Evolutionary conservation across 2,113 vertebrate genomes (phyloP), one percentile per base, ranked within the genome.

Genomic region (Menidia beryllina): DNA sequence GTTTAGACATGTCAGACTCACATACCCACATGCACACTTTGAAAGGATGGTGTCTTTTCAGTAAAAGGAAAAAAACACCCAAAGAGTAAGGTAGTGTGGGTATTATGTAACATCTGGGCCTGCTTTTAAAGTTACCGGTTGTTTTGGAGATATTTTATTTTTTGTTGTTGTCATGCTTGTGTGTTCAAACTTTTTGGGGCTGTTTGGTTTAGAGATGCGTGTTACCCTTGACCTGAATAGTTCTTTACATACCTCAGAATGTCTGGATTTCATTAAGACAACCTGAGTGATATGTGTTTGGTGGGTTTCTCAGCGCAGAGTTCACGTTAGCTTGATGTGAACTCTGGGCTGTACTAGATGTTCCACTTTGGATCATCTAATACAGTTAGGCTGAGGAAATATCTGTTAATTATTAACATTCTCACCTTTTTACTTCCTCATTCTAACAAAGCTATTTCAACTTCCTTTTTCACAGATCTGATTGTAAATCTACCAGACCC

Each of bases 201-300:
- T 17, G 26, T 69, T 63, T 65, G 7, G 69, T 27, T 36, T n/a
- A 50, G 30, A 45, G 23, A 23, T 50, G 56, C 57, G 45, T 30
- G 15, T 51, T 43, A 67, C 34, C n/a, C 52, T 72, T 72, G 71
- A 84, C 53, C 65, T 72, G 52, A 62, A 72, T 80, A 80, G 73
- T 87, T 82, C 75, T 65, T 72, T 45, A 75, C 59, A 64, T 82
- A 20, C 59, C 59, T 61, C 51, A 67, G 47, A 45, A 76, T 72
- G 75, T 88, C 92, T 93, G 90, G 79, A 75, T 88, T 89, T 84
- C 75, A 92, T 93, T 90, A 90, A 47, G 60, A 39, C 21, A 45
- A 57, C 49, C 24, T 74, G 21, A 56, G 45, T 17, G n/a, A 65
- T 57, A 84, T 34, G 43, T 39, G 13, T 24, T 82, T 21, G 48